These are phyloP conservation scores for Pantala flavescens DNA, from an alignment of 1,140 invertebrate species.

Conservation along the genomic window DNA sequence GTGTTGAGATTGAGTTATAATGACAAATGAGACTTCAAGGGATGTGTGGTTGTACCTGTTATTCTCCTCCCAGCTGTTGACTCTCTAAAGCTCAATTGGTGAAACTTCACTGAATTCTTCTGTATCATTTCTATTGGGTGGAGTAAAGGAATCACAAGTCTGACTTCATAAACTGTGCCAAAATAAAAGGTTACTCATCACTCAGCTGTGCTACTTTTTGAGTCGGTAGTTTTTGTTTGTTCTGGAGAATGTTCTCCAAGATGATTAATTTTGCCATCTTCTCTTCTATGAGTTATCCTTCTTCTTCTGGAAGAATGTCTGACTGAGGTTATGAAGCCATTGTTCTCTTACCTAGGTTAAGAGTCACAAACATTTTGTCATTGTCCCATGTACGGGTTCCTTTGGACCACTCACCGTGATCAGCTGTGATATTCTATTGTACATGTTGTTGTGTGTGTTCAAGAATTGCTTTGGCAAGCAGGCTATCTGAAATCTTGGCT, in stretches of 20 bases:
- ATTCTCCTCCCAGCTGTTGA: too few species aligned
- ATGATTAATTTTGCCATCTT: background rate
- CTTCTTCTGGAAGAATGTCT: background rate
- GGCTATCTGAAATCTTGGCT: background rate
- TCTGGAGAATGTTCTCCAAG: background rate
- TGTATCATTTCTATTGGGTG: too few species aligned
- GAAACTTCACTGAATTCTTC: too few species aligned
- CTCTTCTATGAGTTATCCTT: background rate
- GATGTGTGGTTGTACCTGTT: too few species aligned
- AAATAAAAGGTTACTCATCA: too few species aligned
- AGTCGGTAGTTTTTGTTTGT: too few species aligned
- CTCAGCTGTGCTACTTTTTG: too few species aligned
- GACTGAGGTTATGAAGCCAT: background rate
- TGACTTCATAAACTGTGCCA: too few species aligned
- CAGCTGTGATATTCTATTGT: slow-evolving; percentile 6
- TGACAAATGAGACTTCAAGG: too few species aligned
- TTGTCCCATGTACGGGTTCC: background rate
- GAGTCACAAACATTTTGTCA: background rate
- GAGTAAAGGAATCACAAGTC: too few species aligned
- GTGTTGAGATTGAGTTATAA: too few species aligned
- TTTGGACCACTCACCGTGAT: background rate
- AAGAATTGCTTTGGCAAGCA: background rate
- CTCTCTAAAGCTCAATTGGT: too few species aligned
- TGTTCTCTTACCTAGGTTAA: background rate
- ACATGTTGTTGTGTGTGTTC: background rate